Evolutionary conservation across 2,888 invertebrate genomes (phyloP), one percentile per base, ranked within the genome.

Genomic region (Furcula furcula): DNA sequence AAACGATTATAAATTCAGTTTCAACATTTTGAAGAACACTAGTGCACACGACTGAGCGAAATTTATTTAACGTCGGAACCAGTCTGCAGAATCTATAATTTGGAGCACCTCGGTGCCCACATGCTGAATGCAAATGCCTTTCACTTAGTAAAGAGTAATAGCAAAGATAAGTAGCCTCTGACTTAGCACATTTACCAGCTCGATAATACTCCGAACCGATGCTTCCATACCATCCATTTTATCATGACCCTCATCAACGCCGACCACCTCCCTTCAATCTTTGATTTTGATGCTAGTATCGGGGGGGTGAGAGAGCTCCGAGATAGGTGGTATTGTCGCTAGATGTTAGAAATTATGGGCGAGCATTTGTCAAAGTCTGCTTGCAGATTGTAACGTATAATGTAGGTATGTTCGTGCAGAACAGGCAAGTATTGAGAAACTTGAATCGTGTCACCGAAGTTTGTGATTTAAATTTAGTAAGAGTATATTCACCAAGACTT

Each of bases 361-460:
- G 51, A 53, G 65, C 74, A 80, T 82, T 82, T 78, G 79, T 82
- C 82, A 80, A 76, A 76, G 82, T 80, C 76, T 64, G 63, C 63
- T 57, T 67, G 67, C 69, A 70, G 67, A 60, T 65, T 65, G 64
- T 62, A 55, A 54, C 43, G 36, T 40, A 54, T 40, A 46, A 42
- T 40, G 45, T 55, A 46, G 46, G 51, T 55, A 41, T 38, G 29
- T 54, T 55, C 46, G 50, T 47, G 50, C 40, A 29, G 19, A 37
- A 37, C 26, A 22, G 18, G n/a, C 21, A 12, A 20, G 29, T n/a
- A n/a, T 14, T 35, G 4, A 16, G 9, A 29, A 12, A 12, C 29
- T 31, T 21, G 12, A 43, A 14, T 12, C 9, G 10, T 31, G 21
- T 33, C 25, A 10, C 22, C 7, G 12, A 46, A 35, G 23, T 31